Conservation (phyloP, 2,888 invertebrate genomes). For the Phaedon cochleariae region DNA sequence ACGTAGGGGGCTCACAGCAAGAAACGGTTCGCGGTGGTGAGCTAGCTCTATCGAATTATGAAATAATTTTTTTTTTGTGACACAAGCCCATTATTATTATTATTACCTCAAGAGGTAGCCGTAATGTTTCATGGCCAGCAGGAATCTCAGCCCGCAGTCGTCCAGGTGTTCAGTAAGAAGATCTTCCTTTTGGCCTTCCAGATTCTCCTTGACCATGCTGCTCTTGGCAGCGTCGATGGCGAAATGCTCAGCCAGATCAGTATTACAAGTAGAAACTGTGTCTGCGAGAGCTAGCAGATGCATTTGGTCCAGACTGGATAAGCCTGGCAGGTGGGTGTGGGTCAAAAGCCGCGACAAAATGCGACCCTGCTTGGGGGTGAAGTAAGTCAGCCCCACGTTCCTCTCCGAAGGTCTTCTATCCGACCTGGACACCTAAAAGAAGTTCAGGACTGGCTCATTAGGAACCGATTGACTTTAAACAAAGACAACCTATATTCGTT, state of each 20-base stretch:
- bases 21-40: too few species aligned
- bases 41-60: too few species aligned
- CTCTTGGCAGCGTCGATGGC: conserved; percentile 75
- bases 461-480: too few species aligned
- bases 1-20: too few species aligned
- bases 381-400: conserved; percentile 73
- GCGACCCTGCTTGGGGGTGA: conserved; percentile 84
- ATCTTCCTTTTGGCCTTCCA: conserved; percentile 66
- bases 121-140: conserved; percentile 97
- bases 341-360: conserved; percentile 89
- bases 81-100: too few species aligned
- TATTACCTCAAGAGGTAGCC: conserved; percentile 80
- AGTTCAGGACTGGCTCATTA: too few species aligned
- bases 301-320: conserved; percentile 97
- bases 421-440: conserved; percentile 48
- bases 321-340: conserved; percentile 89
- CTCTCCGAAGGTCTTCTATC: conserved; percentile 63
- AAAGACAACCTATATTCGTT: too few species aligned
- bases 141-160: conserved; percentile 95
- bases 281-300: conserved; percentile 98
- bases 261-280: conserved; percentile 93
- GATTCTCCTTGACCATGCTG: conserved; percentile 72
- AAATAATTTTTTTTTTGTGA: too few species aligned
- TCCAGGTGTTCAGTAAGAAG: conserved; percentile 84
- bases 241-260: conserved; percentile 85